A percentile compares a stretch with the other conserved stretches of the same genome.
Evolutionary conservation across 2,888 invertebrate genomes (phyloP).

Genomic region (Amphiduros pacificus): DNA sequence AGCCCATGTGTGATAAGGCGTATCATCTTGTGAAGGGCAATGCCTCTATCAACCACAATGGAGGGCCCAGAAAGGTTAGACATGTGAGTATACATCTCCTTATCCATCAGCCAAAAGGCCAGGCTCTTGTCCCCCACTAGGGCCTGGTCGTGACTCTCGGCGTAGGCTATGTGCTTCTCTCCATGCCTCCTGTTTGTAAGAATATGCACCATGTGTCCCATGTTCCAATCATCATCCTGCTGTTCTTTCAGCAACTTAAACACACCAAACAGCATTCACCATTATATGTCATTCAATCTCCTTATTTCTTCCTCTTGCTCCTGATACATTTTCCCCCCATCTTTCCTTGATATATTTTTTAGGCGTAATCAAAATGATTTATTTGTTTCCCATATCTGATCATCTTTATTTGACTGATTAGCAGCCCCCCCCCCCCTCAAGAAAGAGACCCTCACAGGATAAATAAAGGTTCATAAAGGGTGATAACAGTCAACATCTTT

Average conservation of each 20-base stretch:
- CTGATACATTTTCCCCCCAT: no score
- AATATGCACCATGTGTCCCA: slow-evolving; percentile 87
- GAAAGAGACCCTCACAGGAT: no score
- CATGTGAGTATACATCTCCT: slow-evolving; percentile 98
- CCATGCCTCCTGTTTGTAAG: slow-evolving; percentile 91
- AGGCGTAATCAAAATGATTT: no score
- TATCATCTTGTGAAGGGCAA: slow-evolving; percentile 97
- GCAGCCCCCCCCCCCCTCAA: no score
- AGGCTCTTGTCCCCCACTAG: slow-evolving; percentile 87
- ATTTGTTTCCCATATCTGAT: no score
- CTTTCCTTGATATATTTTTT: no score
- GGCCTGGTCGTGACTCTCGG: slow-evolving; percentile 75
- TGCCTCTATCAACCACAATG: slow-evolving; percentile 81
- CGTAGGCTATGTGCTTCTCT: slow-evolving; percentile 96
- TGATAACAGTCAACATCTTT: no score
- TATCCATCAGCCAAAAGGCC: slow-evolving; percentile 99
- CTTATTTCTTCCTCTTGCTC: no score
- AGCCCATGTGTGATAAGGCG: slow-evolving; percentile 88
- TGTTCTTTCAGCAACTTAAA: slow-evolving; percentile 59
- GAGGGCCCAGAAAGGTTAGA: slow-evolving; percentile 65
- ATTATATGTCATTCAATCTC: no score
- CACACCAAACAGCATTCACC: no score
- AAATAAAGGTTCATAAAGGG: no score
- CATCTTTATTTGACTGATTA: no score
- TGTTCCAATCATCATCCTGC: slow-evolving; percentile 91